A percentile compares a stretch with the other conserved stretches of the same genome.
Conservation (phyloP, 2,797 vertebrate genomes). For the Cuniculus paca region DNA sequence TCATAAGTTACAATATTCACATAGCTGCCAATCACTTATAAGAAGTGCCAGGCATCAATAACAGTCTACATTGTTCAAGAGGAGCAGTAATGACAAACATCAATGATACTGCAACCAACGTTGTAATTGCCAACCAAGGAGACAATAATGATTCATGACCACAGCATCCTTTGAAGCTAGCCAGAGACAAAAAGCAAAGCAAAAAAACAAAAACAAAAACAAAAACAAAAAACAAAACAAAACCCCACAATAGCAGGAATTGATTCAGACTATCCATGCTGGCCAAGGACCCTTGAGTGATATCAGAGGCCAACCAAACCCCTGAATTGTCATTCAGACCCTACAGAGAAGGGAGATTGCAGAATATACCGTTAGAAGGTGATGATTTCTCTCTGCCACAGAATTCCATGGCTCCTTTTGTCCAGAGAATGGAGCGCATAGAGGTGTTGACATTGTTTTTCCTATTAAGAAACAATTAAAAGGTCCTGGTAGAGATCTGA, state of each 20-base stretch:
- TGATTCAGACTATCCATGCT: conserved; percentile 50
- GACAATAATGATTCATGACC: conserved; percentile 68
- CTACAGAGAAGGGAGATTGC: background rate
- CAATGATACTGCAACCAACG: conserved; percentile 32
- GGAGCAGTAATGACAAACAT: conserved; percentile 49
- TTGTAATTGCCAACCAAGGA: conserved; percentile 56
- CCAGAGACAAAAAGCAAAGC: conserved; percentile 39
- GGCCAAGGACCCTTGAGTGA: background rate
- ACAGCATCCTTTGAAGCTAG: conserved; percentile 56
- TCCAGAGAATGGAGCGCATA: background rate
- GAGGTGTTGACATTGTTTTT: background rate
- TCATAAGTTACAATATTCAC: conserved; percentile 56
- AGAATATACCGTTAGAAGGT: background rate
- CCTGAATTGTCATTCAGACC: background rate
- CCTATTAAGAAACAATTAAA: background rate
- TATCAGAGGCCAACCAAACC: background rate
- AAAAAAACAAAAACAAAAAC: too few species aligned
- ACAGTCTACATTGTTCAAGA: conserved; percentile 64
- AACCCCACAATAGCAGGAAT: conserved; percentile 51
- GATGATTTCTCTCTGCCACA: conserved; percentile 39
- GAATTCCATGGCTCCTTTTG: background rate
- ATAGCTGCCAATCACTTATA: conserved; percentile 58
- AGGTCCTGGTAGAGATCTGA: background rate
- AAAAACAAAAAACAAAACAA: too few species aligned
- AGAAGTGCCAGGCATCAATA: conserved; percentile 67